phyloP scores from a whole-genome alignment of 1,140 invertebrate genomes.

The Bombus picipes region DNA sequence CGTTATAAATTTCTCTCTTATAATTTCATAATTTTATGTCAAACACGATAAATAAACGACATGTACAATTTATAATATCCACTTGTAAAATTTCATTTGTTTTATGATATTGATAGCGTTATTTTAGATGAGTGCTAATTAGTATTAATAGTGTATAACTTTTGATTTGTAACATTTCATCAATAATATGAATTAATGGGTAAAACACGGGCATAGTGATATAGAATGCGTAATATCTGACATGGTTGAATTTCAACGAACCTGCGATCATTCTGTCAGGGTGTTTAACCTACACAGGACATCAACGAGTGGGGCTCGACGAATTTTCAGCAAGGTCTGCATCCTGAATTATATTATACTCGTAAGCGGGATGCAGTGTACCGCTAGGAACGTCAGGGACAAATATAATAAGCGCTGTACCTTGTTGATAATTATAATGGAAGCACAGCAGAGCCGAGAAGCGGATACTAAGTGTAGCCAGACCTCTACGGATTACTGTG shows the following conservation, averaged over 20 bases:
- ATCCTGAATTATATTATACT: slow-evolving; percentile 54
- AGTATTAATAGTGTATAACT: no score
- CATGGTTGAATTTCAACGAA: neutral
- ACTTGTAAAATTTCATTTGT: no score
- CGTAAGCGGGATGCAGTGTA: slow-evolving; percentile 7
- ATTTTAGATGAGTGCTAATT: no score
- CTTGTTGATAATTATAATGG: slow-evolving; percentile 46
- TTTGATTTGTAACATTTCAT: no score
- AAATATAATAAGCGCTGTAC: slow-evolving; percentile 59
- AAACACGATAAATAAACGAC: no score
- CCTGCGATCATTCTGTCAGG: slow-evolving; percentile 11
- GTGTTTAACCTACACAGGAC: slow-evolving; percentile 31
- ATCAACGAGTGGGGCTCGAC: slow-evolving; percentile 29
- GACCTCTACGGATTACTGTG: neutral
- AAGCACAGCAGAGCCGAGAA: slow-evolving; percentile 6
- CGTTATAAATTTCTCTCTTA: no score
- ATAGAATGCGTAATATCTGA: neutral
- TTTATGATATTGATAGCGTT: no score
- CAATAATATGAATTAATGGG: neutral
- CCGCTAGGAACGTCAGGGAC: slow-evolving; percentile 8
- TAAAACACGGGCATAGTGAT: neutral
- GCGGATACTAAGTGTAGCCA: neutral
- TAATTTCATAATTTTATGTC: no score
- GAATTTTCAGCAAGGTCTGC: slow-evolving; percentile 38
- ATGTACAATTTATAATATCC: no score